These are phyloP conservation scores for Sycophila texana DNA, from an alignment of 2,888 invertebrate genomes.

Conservation along the genomic window DNA sequence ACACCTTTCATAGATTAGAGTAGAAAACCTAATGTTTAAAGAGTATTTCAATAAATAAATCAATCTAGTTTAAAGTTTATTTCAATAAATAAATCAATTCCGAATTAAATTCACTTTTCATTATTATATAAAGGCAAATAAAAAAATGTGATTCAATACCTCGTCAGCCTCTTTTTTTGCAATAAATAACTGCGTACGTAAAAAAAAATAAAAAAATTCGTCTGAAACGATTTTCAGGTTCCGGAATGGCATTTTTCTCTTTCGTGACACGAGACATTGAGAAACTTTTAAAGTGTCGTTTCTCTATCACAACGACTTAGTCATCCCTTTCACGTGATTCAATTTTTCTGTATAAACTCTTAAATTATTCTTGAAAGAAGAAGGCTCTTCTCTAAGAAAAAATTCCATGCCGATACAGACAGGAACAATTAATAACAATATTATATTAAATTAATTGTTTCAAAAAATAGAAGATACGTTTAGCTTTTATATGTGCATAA, in stretches of 20 bases:
- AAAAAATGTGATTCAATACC: too few species aligned
- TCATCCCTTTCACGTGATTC: conserved; percentile 50
- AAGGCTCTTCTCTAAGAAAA: too few species aligned
- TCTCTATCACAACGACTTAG: conserved; percentile 47
- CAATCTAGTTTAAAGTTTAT: too few species aligned
- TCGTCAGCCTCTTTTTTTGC: background rate
- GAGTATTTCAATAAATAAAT: too few species aligned
- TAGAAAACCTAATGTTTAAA: background rate
- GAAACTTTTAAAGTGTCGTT: conserved; percentile 67
- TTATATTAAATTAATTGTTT: too few species aligned
- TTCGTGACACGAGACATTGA: conserved; percentile 59
- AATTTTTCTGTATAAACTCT: conserved; percentile 2
- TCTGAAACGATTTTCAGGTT: conserved; percentile 23
- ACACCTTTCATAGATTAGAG: background rate
- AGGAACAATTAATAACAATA: too few species aligned
- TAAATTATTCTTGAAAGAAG: background rate
- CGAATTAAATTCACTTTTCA: too few species aligned
- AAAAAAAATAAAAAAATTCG: conserved; percentile 12
- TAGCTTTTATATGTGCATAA: too few species aligned
- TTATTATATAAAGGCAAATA: too few species aligned
- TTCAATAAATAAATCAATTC: too few species aligned
- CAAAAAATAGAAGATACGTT: too few species aligned
- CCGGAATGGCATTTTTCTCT: conserved; percentile 50
- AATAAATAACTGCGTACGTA: background rate
- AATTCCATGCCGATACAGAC: too few species aligned